A percentile compares a stretch with the other conserved stretches of the same genome.
Conservation (phyloP, 2,888 invertebrate species). For the Disparrhopalites patrizii region DNA sequence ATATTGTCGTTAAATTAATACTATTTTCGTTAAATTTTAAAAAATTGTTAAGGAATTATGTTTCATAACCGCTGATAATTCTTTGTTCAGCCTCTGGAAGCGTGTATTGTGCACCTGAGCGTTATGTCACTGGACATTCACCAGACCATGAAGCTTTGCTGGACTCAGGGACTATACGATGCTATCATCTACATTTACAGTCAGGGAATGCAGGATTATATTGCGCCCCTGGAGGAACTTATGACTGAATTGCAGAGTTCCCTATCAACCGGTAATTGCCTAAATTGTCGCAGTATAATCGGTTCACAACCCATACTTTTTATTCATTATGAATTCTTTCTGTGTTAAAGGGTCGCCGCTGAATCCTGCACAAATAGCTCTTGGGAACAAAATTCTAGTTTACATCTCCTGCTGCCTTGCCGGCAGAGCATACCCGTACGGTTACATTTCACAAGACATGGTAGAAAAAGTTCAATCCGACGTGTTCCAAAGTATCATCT, state of each 20-base stretch:
- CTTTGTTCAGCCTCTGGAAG: constrained; percentile 61
- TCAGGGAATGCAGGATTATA: constrained; percentile 69
- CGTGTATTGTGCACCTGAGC: constrained; percentile 67
- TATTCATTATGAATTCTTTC: no score
- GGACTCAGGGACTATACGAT: constrained; percentile 63
- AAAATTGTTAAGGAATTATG: background rate
- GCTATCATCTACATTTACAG: constrained; percentile 73
- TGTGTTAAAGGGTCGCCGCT: constrained; percentile 48
- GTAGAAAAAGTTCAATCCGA: constrained; percentile 68
- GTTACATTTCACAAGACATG: constrained; percentile 63
- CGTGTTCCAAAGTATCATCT: constrained; percentile 65
- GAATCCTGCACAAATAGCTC: constrained; percentile 53
- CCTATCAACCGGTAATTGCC: constrained; percentile 50
- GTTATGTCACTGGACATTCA: constrained; percentile 72
- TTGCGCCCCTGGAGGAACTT: constrained; percentile 67
- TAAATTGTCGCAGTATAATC: background rate
- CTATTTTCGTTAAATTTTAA: constrained; percentile 1
- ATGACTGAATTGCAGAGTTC: constrained; percentile 57
- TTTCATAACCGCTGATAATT: no score
- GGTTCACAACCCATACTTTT: background rate
- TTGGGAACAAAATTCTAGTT: constrained; percentile 79
- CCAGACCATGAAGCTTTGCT: constrained; percentile 62
- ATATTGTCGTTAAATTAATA: no score
- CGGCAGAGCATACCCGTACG: constrained; percentile 76
- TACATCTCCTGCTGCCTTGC: constrained; percentile 82